phyloP scores from a whole-genome alignment of 1,140 invertebrate species.

The Papilio dardanus region DNA sequence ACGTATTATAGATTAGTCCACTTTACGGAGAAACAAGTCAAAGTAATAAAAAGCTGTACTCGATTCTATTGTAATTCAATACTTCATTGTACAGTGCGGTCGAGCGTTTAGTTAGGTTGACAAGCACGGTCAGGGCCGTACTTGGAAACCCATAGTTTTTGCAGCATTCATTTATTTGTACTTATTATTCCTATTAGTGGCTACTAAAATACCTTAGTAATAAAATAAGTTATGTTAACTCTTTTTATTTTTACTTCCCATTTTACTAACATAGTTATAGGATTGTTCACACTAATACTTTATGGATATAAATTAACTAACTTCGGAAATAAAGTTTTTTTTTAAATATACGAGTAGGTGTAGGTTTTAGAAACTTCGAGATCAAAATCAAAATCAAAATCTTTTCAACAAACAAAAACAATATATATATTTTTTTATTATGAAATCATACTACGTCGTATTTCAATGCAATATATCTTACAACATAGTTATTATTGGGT shows the following conservation, averaged over 20 bases:
- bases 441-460: neutral
- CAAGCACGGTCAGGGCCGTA: neutral
- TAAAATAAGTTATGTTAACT: no score
- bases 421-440: neutral
- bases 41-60: slow-evolving; percentile 8
- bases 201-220: no score
- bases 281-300: no score
- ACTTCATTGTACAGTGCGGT: slow-evolving; percentile 15
- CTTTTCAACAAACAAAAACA: no score
- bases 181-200: neutral
- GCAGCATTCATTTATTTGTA: neutral
- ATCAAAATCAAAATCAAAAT: no score
- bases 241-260: no score
- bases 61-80: slow-evolving; percentile 24
- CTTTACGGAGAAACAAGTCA: neutral
- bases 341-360: no score
- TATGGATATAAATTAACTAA: no score
- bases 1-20: neutral
- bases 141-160: neutral
- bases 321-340: no score
- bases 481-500: neutral
- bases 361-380: no score
- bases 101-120: slow-evolving; percentile 14
- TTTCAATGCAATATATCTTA: neutral
- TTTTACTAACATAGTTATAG: no score